Evolutionary conservation across 2,888 invertebrate species (phyloP).

Genomic region (Meliscaeva auricollis): DNA sequence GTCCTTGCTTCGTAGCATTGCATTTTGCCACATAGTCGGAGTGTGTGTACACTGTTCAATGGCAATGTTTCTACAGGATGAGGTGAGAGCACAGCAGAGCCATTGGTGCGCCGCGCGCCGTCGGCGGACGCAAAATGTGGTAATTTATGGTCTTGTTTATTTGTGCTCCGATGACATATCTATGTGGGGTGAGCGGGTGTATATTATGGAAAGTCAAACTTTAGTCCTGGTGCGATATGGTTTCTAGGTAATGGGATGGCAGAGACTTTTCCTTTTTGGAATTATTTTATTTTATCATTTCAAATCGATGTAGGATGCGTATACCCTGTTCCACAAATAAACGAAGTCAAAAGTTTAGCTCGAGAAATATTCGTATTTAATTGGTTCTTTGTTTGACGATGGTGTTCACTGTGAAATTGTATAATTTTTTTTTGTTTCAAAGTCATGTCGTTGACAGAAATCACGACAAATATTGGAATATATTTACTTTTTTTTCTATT

Average conservation of each 20-base stretch:
- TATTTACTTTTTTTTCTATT: not conserved
- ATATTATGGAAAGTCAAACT: conserved; percentile 9
- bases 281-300: conserved; percentile 32
- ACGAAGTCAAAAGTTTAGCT: conserved; percentile 35
- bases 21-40: conserved; percentile 40
- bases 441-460: conserved; percentile 30
- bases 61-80: conserved; percentile 46
- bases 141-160: conserved; percentile 75
- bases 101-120: conserved; percentile 67
- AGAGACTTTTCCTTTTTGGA: conserved; percentile 20
- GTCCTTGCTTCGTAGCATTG: conserved; percentile 68
- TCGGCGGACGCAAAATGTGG: conserved; percentile 72
- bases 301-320: conserved; percentile 4
- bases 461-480: conserved; percentile 50
- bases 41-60: conserved; percentile 31
- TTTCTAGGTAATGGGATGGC: not conserved
- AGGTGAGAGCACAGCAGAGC: conserved; percentile 26
- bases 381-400: conserved; percentile 47
- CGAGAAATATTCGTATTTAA: conserved; percentile 52
- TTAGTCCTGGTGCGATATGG: not conserved
- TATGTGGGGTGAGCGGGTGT: conserved; percentile 26
- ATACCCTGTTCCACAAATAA: conserved; percentile 27
- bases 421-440: conserved; percentile 13
- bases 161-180: conserved; percentile 69
- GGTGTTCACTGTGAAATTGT: conserved; percentile 15